These are phyloP conservation scores for Toxotes chatareus DNA, from an alignment of 2,113 vertebrate genomes.

Conservation along the genomic window DNA sequence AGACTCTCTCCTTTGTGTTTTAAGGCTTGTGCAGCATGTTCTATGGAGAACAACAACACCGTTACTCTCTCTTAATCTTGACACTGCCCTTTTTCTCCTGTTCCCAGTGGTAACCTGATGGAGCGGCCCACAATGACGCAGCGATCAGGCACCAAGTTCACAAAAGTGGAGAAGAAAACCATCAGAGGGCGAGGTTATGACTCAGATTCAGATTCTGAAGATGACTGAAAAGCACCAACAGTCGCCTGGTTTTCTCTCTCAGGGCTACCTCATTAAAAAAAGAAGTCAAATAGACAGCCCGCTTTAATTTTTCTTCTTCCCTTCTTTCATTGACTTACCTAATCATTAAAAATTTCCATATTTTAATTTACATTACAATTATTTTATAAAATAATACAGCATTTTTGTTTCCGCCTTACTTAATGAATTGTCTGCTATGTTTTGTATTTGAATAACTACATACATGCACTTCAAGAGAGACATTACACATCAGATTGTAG, in stretches of 20 bases:
- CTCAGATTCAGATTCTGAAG: conserved; percentile 91
- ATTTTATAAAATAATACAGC: not conserved
- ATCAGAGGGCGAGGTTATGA: conserved; percentile 93
- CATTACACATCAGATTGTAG: not conserved
- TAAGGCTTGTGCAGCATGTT: not conserved
- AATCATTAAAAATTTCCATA: not conserved
- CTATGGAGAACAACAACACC: not conserved
- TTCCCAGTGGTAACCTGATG: conserved; percentile 91
- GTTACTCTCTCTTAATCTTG: not conserved
- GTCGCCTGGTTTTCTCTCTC: conserved; percentile 45
- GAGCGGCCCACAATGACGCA: conserved; percentile 90
- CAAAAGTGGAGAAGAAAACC: conserved; percentile 95
- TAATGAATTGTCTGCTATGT: not conserved
- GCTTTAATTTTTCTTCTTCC: not conserved
- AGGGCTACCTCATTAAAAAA: conserved; percentile 63
- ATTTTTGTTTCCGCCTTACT: conserved; percentile 3
- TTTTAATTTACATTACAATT: conserved; percentile 22
- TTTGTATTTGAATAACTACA: conserved; percentile 12
- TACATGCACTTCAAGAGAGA: not conserved
- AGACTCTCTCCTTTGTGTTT: not conserved
- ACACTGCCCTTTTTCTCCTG: conserved; percentile 37
- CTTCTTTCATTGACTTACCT: conserved; percentile 21
- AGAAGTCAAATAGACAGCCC: conserved; percentile 29
- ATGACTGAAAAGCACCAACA: conserved; percentile 86
- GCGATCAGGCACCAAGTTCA: conserved; percentile 90